These are phyloP conservation scores for Clarias pachynema DNA, from an alignment of 2,797 vertebrate species.

Conservation along the genomic window DNA sequence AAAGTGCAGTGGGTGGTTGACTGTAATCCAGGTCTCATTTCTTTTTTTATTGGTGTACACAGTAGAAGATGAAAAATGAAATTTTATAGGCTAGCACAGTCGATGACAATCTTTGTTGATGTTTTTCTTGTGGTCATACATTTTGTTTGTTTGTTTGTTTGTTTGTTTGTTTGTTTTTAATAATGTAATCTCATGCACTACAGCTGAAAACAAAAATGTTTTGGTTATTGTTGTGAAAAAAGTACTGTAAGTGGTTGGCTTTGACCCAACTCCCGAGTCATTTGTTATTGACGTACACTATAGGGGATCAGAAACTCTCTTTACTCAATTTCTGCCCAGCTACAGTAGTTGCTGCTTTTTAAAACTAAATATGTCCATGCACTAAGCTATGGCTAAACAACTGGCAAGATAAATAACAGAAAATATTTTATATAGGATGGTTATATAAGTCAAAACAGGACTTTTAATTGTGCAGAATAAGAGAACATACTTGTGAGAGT, in stretches of 20 bases:
- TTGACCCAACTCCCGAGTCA: neutral
- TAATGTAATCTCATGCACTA: neutral
- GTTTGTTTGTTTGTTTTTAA: neutral
- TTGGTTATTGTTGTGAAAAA: neutral
- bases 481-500: no score
- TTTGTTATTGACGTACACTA: neutral
- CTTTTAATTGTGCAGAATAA: no score
- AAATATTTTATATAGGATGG: no score
- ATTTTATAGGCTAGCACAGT: neutral
- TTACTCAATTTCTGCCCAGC: neutral
- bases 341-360: neutral
- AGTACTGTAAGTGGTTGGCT: neutral
- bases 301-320: neutral
- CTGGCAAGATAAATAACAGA: neutral
- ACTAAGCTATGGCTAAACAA: neutral
- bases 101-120: neutral
- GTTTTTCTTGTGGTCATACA: neutral
- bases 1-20: constrained; percentile 28
- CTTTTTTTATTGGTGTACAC: neutral
- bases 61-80: neutral
- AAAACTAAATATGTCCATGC: neutral
- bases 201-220: neutral
- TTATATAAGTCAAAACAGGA: no score
- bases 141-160: neutral
- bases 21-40: neutral